Percentiles rank a stretch among this genome's conserved stretches.
Conservation (phyloP, 2,888 invertebrate species). For the Adineta ricciae region DNA sequence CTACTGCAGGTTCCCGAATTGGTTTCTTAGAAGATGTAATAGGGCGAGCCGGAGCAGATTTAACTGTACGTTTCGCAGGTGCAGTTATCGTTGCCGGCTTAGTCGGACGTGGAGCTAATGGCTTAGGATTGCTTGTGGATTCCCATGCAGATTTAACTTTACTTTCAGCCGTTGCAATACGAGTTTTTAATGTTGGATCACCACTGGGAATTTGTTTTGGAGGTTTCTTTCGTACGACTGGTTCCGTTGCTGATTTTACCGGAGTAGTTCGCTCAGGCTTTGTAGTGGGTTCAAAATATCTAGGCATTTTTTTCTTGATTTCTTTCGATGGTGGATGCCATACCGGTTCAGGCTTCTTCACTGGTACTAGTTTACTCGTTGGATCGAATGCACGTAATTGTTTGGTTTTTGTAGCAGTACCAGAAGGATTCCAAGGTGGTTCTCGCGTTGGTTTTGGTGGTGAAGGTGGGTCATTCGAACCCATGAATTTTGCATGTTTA, state of each 20-base stretch:
- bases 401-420: background rate
- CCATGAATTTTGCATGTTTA: background rate
- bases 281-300: background rate
- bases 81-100: background rate
- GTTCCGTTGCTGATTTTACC: background rate
- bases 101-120: background rate
- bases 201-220: background rate
- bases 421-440: background rate
- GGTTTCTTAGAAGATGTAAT: background rate
- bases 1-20: background rate
- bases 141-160: conserved; percentile 14
- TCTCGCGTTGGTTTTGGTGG: background rate
- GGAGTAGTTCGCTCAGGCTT: background rate
- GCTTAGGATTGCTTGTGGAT: background rate
- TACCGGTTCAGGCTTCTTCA: too few species aligned
- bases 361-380: background rate
- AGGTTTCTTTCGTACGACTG: background rate
- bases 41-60: background rate
- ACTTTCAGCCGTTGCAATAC: background rate
- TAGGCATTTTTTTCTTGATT: background rate
- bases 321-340: background rate
- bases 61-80: background rate
- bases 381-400: background rate
- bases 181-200: background rate
- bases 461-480: background rate